Percentiles rank a stretch among this genome's conserved stretches.
Conservation (phyloP, 1,140 invertebrate species). For the Bombus sibiricus region DNA sequence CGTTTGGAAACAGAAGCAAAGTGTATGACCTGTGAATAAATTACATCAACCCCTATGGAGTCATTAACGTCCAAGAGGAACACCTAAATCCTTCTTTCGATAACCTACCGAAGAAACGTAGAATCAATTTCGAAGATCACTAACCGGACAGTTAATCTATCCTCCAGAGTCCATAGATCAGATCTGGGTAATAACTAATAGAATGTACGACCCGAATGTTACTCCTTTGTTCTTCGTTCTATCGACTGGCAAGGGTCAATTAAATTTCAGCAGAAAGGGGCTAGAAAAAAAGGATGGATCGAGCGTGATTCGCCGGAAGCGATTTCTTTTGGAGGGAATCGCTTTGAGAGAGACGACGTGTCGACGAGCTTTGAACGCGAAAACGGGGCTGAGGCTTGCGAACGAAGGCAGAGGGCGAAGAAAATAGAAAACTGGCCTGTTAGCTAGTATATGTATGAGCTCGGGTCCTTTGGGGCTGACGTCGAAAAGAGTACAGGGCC, state of each 20-base stretch:
- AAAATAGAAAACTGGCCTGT: constrained; percentile 18
- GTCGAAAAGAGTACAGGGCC: constrained; percentile 12
- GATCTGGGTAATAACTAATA: neutral
- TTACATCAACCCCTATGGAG: neutral
- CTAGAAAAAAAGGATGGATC: neutral
- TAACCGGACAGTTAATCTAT: neutral
- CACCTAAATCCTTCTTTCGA: neutral
- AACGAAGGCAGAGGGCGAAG: neutral
- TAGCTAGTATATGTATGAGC: neutral
- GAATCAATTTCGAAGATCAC: neutral
- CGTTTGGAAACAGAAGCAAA: neutral
- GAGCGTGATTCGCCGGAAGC: constrained; percentile 7
- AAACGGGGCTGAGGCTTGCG: constrained; percentile 3
- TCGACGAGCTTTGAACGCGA: constrained; percentile 14
- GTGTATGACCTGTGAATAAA: neutral
- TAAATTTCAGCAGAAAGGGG: constrained; percentile 2
- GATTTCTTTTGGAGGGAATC: constrained; percentile 1
- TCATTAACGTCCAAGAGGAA: neutral
- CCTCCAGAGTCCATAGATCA: neutral
- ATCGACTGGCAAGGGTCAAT: neutral
- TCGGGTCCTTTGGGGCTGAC: neutral
- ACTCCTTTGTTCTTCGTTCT: neutral
- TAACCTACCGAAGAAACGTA: neutral
- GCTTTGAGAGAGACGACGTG: constrained; percentile 7
- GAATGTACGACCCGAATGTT: neutral